Conservation (phyloP, 2,797 vertebrate species). For the Helicolenus hilgendorfi region DNA sequence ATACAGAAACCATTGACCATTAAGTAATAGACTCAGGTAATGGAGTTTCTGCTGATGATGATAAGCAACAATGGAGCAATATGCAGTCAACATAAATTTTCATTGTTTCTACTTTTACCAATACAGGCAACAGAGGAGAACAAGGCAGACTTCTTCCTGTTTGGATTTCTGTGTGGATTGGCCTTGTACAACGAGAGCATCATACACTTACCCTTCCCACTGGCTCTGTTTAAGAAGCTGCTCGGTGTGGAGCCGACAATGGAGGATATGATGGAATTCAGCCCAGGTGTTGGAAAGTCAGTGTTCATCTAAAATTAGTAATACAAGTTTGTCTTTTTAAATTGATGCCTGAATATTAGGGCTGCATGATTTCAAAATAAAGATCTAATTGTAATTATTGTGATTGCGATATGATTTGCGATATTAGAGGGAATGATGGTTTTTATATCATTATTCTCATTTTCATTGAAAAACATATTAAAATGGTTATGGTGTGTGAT, state of each 20-base stretch:
- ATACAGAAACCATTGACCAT: neutral
- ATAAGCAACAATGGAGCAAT: neutral
- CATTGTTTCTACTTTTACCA: conserved; percentile 2
- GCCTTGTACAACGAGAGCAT: conserved; percentile 95
- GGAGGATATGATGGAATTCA: conserved; percentile 94
- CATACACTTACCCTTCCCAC: conserved; percentile 94
- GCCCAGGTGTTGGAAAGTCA: conserved; percentile 89
- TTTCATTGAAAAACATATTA: no score
- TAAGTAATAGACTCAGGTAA: neutral
- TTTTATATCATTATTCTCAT: no score
- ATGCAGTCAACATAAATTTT: neutral
- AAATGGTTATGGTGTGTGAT: no score
- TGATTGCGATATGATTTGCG: no score
- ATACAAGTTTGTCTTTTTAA: neutral
- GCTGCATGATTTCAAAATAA: no score
- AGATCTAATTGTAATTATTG: no score
- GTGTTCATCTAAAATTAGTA: neutral
- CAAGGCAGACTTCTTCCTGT: conserved; percentile 91
- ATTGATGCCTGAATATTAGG: neutral
- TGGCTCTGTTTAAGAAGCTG: conserved; percentile 97
- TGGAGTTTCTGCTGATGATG: neutral
- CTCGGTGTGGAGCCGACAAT: conserved; percentile 91
- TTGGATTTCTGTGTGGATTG: conserved; percentile 96
- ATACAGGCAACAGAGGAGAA: conserved; percentile 90
- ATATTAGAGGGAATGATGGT: no score